Conservation (phyloP, 2,113 vertebrate genomes). For the Rhagologus leucostigma region DNA sequence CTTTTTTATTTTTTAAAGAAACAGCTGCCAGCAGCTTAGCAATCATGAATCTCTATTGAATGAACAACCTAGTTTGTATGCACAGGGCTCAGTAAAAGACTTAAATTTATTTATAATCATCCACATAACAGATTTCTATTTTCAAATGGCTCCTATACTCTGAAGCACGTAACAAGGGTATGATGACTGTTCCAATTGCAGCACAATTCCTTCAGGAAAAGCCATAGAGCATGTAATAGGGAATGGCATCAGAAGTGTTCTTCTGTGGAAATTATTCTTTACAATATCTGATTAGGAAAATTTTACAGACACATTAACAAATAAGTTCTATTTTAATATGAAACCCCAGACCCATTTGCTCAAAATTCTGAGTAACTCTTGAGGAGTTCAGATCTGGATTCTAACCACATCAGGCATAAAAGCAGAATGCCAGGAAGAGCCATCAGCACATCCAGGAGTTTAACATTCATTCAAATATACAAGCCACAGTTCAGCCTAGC, state of each 20-base stretch:
- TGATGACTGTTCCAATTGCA: not conserved
- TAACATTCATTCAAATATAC: not conserved
- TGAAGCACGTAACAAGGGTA: rapidly evolving
- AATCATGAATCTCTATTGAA: not conserved
- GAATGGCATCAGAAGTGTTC: not conserved
- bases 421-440: not conserved
- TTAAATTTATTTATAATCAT: not conserved
- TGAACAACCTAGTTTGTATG: not conserved
- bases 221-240: not conserved
- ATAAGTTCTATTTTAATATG: not conserved
- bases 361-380: not conserved
- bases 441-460: not conserved
- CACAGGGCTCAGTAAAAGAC: not conserved
- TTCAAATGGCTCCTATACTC: not conserved
- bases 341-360: not conserved
- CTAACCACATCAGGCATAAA: not conserved
- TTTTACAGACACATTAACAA: not conserved
- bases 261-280: not conserved
- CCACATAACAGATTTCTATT: not conserved
- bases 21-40: not conserved
- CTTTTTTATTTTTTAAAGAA: not conserved
- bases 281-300: not conserved
- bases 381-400: not conserved
- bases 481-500: not conserved
- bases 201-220: not conserved